These are phyloP conservation scores for Mobula birostris DNA, from an alignment of 2,113 vertebrate species.

Conservation along the genomic window DNA sequence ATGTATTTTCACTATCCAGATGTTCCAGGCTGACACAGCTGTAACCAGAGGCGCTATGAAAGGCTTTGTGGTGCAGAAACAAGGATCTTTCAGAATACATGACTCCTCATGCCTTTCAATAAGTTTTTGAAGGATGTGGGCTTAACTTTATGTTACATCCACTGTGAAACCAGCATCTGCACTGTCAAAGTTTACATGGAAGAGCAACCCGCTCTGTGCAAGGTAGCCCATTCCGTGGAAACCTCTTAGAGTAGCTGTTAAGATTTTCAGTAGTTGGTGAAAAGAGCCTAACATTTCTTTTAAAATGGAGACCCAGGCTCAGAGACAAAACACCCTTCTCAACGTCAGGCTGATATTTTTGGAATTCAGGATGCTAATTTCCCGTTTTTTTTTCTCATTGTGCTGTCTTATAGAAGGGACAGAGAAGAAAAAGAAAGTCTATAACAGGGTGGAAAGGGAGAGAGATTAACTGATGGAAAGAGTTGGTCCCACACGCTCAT, in stretches of 20 bases:
- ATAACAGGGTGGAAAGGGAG: too few relatives aligned
- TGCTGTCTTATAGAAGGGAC: neutral
- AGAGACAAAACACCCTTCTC: neutral
- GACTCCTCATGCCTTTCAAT: neutral
- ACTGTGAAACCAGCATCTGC: neutral
- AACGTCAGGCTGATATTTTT: neutral
- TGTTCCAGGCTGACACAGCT: neutral
- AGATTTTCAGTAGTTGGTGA: neutral
- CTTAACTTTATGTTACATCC: neutral
- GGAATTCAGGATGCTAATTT: neutral
- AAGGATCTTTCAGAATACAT: neutral
- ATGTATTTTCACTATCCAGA: too few relatives aligned
- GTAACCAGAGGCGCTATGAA: neutral
- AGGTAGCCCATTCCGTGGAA: neutral
- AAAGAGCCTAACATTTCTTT: neutral
- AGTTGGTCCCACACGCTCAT: too few relatives aligned
- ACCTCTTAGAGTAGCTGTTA: neutral
- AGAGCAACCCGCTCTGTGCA: too few relatives aligned
- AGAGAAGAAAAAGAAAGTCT: too few relatives aligned
- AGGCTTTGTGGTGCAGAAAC: neutral
- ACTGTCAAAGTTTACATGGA: neutral
- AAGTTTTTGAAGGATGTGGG: neutral
- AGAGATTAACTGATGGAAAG: too few relatives aligned
- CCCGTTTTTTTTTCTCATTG: neutral
- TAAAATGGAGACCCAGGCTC: neutral